Conservation (phyloP, 2,797 vertebrate genomes). For the Nannoperca australis region DNA sequence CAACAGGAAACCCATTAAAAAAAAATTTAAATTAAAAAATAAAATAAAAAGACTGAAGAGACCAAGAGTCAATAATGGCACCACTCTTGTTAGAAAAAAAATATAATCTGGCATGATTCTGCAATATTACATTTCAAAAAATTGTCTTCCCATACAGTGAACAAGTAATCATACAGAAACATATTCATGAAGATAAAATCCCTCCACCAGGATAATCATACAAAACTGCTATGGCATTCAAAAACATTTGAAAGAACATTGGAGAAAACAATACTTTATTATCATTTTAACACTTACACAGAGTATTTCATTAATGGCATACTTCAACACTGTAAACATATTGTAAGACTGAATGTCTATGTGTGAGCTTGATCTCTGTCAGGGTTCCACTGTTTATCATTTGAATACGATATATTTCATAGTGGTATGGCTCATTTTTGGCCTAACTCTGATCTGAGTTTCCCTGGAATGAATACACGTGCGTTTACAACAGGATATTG, state of each 20-base stretch:
- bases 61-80: conserved; percentile 90
- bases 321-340: conserved; percentile 99
- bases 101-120: conserved; percentile 94
- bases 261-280: conserved; percentile 91
- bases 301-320: conserved; percentile 95
- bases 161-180: conserved; percentile 79
- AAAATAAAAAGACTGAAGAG: conserved; percentile 91
- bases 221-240: conserved; percentile 95
- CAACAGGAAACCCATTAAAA: conserved; percentile 87
- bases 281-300: conserved; percentile 96
- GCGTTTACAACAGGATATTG: conserved; percentile 58
- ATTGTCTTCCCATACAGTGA: conserved; percentile 79
- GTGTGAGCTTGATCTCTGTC: conserved; percentile 85
- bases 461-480: conserved; percentile 45
- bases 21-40: conserved; percentile 73
- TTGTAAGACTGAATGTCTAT: conserved; percentile 96
- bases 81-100: conserved; percentile 84
- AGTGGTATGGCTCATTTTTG: conserved; percentile 55
- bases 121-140: conserved; percentile 94
- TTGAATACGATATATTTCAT: conserved; percentile 54
- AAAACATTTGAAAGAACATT: conserved; percentile 91
- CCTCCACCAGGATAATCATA: conserved; percentile 94
- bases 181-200: conserved; percentile 89
- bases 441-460: conserved; percentile 53
- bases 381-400: conserved; percentile 69